Evolutionary conservation across 2,888 invertebrate species (phyloP).

Genomic region (Mimachlamys varia): DNA sequence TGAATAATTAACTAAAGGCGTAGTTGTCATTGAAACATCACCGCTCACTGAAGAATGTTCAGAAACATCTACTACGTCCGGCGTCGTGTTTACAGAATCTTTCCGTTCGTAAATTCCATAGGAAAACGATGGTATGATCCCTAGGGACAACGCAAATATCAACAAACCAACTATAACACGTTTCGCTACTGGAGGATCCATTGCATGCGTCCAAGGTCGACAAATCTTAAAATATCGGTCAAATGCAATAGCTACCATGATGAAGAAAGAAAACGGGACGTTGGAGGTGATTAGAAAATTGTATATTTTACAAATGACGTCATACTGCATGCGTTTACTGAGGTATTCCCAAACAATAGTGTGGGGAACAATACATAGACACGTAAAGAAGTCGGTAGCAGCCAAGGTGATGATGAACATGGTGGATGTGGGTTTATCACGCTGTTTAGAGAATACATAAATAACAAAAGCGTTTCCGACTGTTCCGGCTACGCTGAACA

Average conservation of each 20-base stretch:
- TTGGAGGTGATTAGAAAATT: constrained; percentile 75
- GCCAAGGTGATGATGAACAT: constrained; percentile 77
- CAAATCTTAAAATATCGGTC: constrained; percentile 79
- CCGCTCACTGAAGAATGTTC: neutral
- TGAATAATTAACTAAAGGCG: neutral
- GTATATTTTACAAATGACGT: constrained; percentile 73
- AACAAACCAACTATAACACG: constrained; percentile 43
- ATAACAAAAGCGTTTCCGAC: constrained; percentile 79
- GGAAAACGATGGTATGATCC: constrained; percentile 48
- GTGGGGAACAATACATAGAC: constrained; percentile 74
- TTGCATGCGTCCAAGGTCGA: constrained; percentile 71
- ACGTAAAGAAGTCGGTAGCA: constrained; percentile 75
- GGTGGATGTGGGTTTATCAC: constrained; percentile 73
- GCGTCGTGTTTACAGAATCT: neutral
- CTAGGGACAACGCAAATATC: constrained; percentile 47
- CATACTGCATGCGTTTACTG: constrained; percentile 67
- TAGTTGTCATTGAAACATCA: neutral
- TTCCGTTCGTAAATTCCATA: constrained; percentile 44
- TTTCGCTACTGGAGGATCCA: constrained; percentile 65
- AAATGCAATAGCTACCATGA: constrained; percentile 78
- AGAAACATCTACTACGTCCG: neutral
- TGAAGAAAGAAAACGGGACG: constrained; percentile 75
- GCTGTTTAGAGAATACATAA: constrained; percentile 74
- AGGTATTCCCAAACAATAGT: constrained; percentile 75
- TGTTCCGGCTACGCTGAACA: constrained; percentile 74